Conservation (phyloP, 2,113 vertebrate genomes). For the Glaucomys volans region DNA sequence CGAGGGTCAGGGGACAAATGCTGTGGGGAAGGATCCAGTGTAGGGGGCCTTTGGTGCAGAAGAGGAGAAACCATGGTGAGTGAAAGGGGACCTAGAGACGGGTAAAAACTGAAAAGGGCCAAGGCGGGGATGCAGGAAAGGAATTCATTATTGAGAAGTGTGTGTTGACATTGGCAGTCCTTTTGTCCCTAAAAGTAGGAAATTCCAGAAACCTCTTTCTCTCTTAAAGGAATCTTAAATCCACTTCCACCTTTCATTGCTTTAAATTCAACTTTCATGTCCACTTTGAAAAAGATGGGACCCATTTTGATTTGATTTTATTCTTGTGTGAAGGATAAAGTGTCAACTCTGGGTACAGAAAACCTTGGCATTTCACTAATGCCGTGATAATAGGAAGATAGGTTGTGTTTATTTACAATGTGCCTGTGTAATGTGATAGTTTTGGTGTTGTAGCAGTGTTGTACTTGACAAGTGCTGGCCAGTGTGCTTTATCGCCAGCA, state of each 20-base stretch:
- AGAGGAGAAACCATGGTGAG: slow-evolving; percentile 77
- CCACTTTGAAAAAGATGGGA: slow-evolving; percentile 68
- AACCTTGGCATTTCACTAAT: slow-evolving; percentile 27
- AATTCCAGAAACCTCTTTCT: slow-evolving; percentile 67
- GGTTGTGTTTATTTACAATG: slow-evolving; percentile 4
- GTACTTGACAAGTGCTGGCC: neutral
- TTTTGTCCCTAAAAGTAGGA: slow-evolving; percentile 78
- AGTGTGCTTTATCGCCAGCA: neutral
- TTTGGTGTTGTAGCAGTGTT: neutral
- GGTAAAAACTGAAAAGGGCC: slow-evolving; percentile 46
- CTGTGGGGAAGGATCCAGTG: slow-evolving; percentile 26
- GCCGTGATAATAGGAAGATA: neutral
- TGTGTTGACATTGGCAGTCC: slow-evolving; percentile 65
- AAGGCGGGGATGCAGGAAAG: slow-evolving; percentile 12
- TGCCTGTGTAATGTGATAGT: slow-evolving; percentile 20
- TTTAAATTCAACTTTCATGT: slow-evolving; percentile 62
- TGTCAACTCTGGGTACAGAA: neutral
- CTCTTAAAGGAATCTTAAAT: slow-evolving; percentile 50
- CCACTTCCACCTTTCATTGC: slow-evolving; percentile 31
- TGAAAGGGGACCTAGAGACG: slow-evolving; percentile 62
- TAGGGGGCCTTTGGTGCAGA: slow-evolving; percentile 70
- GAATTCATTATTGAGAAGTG: slow-evolving; percentile 72
- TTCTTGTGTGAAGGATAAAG: slow-evolving; percentile 42
- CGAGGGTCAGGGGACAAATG: neutral
- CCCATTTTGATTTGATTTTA: slow-evolving; percentile 63